phyloP scores from a whole-genome alignment of 1,140 invertebrate genomes.

The Pissodes strobi region DNA sequence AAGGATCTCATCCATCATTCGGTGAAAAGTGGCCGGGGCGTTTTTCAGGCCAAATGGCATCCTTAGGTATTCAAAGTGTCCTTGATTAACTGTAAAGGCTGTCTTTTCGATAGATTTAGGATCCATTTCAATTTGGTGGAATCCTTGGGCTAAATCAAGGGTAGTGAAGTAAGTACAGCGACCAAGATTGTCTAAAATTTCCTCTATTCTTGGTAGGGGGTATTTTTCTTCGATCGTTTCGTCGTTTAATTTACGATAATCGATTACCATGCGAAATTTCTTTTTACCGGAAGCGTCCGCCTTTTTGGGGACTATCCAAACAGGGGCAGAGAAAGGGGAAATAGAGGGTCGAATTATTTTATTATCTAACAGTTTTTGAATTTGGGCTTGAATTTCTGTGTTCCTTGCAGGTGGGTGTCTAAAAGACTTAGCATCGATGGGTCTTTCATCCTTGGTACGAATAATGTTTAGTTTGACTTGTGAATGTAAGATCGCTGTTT shows the following conservation, averaged over 20 bases:
- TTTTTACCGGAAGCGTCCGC: slow-evolving; percentile 43
- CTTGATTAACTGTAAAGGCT: slow-evolving; percentile 54
- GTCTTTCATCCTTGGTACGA: not conserved
- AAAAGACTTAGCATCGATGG: not conserved
- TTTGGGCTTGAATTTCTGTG: slow-evolving; percentile 42
- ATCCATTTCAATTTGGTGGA: too few relatives aligned
- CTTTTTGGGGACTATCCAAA: too few relatives aligned
- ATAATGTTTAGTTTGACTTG: slow-evolving; percentile 32
- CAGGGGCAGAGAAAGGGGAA: slow-evolving; percentile 50
- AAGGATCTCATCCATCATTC: too few relatives aligned
- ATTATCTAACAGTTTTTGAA: too few relatives aligned
- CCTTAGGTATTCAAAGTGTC: too few relatives aligned
- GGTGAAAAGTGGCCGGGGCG: slow-evolving; percentile 56
- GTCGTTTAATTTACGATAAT: too few relatives aligned
- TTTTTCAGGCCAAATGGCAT: too few relatives aligned
- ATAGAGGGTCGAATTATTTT: slow-evolving; percentile 47
- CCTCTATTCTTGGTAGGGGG: too few relatives aligned
- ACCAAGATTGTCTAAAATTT: slow-evolving; percentile 56
- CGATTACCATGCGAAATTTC: slow-evolving; percentile 54
- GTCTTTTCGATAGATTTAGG: slow-evolving; percentile 55
- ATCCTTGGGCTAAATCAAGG: too few relatives aligned
- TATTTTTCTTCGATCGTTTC: slow-evolving; percentile 59
- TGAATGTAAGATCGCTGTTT: slow-evolving; percentile 21
- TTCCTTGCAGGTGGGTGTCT: not conserved
- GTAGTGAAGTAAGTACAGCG: slow-evolving; percentile 57